phyloP scores from a whole-genome alignment of 1,140 invertebrate species.

The Amyelois transitella region DNA sequence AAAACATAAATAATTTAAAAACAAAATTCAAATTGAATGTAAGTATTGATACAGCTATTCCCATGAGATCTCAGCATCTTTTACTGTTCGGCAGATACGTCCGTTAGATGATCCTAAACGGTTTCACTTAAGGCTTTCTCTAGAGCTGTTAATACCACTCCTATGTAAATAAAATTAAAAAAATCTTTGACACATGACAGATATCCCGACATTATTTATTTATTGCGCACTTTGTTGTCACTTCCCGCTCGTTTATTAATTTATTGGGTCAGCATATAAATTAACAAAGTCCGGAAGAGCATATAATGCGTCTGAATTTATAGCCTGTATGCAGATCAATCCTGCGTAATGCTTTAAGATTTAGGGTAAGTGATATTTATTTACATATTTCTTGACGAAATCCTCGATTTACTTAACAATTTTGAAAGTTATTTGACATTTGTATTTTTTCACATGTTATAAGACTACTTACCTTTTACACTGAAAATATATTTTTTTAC shows the following conservation, averaged over 20 bases:
- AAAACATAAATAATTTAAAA: neutral
- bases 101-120: slow-evolving; percentile 52
- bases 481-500: too few species aligned
- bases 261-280: slow-evolving; percentile 54
- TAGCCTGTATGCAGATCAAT: slow-evolving; percentile 19
- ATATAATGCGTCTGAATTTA: slow-evolving; percentile 48
- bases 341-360: slow-evolving; percentile 13
- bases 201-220: slow-evolving; percentile 44
- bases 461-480: too few species aligned
- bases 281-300: slow-evolving; percentile 56
- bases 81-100: slow-evolving; percentile 50
- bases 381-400: neutral
- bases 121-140: slow-evolving; percentile 40
- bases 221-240: slow-evolving; percentile 54
- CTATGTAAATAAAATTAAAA: slow-evolving; percentile 30
- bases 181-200: slow-evolving; percentile 42
- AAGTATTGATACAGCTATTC: slow-evolving; percentile 63
- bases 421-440: too few species aligned
- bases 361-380: slow-evolving; percentile 4
- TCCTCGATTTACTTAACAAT: neutral
- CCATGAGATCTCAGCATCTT: slow-evolving; percentile 53
- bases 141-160: slow-evolving; percentile 45
- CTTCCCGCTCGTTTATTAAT: slow-evolving; percentile 53
- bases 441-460: too few species aligned
- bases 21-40: slow-evolving; percentile 41